Evolutionary conservation across 1,140 invertebrate species (phyloP), one percentile per base, ranked within the genome.

Genomic region (Plectus sambesii): DNA sequence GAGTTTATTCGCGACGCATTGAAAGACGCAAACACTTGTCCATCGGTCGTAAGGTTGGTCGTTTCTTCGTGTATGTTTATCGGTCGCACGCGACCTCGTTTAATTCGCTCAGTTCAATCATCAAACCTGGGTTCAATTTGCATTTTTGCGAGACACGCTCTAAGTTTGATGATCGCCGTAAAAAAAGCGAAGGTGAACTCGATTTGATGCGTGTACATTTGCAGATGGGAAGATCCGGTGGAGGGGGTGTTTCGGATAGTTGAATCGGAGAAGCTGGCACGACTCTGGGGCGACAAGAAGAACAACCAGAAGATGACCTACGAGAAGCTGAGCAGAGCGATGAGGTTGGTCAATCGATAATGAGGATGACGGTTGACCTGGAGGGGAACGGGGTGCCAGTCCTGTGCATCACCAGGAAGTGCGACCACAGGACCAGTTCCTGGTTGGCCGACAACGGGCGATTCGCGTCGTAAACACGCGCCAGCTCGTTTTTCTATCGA

Each of bases 281-380:
- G 83, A 61, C 74, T 87, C 49, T 90, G 87, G 87, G 87, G 86
- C 0, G 77, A 78, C 22, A 70, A 74, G 60, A 87, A 87, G 66
- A 82, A 84, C 64, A 90, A 92, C 67, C 79, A 80, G 23, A 80
- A 82, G 63, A 90, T 90, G 87, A 88, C 83, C 15, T 92, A 89
- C 66, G 87, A 89, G 68, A 92, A 92, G 71, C 78, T 90, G 51
- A 87, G 84, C 71, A 70, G 87, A 59, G 87, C 87, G 4, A 89
- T 92, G 85, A 80, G 87, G 80, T 85, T 73, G 69, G 58, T 50
- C 25, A 17, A 33, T 23, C 8, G 19, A 19, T 24, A 6, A 22
- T 52, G 23, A 36, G 24, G 2, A 20, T 42, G 26, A 6, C 2
- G n/a, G n/a, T n/a, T n/a, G n/a, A n/a, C n/a, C n/a, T n/a, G n/a